Conservation (phyloP, 2,797 vertebrate species). For the Holocentrus rufus region DNA sequence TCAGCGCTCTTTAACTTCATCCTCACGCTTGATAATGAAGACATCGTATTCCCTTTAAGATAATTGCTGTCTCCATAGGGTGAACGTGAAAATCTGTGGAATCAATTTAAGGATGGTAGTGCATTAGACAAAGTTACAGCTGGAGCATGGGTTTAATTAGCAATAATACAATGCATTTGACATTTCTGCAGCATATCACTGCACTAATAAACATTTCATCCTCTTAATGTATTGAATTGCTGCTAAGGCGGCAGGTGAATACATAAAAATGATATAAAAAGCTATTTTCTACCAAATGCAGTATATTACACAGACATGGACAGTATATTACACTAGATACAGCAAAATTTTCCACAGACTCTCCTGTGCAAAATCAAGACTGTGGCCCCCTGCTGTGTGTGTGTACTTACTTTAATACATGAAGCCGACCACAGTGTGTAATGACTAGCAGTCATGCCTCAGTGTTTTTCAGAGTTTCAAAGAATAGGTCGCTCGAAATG, state of each 20-base stretch:
- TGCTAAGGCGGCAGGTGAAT: not conserved
- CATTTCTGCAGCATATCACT: not conserved
- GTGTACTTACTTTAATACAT: no score
- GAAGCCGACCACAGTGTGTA: no score
- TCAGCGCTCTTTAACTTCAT: conserved; percentile 11
- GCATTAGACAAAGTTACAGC: conserved; percentile 18
- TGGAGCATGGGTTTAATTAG: not conserved
- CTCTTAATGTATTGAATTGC: conserved; percentile 11
- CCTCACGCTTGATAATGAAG: conserved; percentile 23
- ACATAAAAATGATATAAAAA: not conserved
- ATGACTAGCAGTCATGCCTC: no score
- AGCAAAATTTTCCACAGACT: not conserved
- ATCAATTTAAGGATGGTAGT: conserved; percentile 17
- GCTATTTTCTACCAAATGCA: not conserved
- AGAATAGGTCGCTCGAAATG: no score
- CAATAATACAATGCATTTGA: not conserved
- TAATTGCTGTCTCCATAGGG: not conserved
- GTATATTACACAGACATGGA: not conserved
- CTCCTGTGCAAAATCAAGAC: not conserved
- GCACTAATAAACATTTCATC: conserved; percentile 24
- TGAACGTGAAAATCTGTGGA: conserved; percentile 16
- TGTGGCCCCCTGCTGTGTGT: no score
- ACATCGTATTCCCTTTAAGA: conserved; percentile 10
- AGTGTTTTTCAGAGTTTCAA: no score
- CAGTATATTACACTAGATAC: no score